Evolutionary conservation across 2,113 vertebrate genomes (phyloP), one percentile per base, ranked within the genome.

Genomic region (Eptesicus fuscus): DNA sequence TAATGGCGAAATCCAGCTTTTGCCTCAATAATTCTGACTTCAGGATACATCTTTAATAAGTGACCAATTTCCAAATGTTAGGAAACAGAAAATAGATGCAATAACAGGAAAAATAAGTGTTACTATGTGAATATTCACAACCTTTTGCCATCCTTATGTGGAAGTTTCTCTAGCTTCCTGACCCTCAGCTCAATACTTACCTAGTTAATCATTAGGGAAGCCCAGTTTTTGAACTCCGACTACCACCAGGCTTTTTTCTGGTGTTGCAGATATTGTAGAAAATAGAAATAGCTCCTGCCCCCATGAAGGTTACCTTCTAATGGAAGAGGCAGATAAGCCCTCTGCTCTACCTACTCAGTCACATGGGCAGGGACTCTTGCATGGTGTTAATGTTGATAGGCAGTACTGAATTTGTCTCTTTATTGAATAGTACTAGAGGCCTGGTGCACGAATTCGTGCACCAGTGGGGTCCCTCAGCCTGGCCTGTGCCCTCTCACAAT

Each of bases 1-100:
- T 89, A 95, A 42, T 59, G 30, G 37, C 63, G 8, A 94, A 93
- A 78, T 94, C 30, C 65, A 84, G 44, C n/a, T 70, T 96, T 95
- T 71, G 30, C 67, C 96, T 85, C 53, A 91, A 59, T 79, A 93
- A 83, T 80, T 93, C 74, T 91, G 79, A 91, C 44, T 89, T 94
- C 4, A 47, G 35, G 28, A n/a, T 70, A 13, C 5, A 44, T 61
- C 78, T 85, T 94, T 90, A 90, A 37, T 90, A 95, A 90, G 13
- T 93, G 56, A 47, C 20, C 85, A 47, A 76, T 86, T 70, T 95
- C 53, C 16, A 78, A 77, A 86, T 65, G 20, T 95, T 78, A 85
- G 76, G 28, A 96, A 94, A 88, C 32, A 88, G 61, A 88, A 95
- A 94, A 73, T 20, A 85, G 22, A 70, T 30, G n/a, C n/a, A n/a